Evolutionary conservation across 2,888 invertebrate species (phyloP).

Genomic region (Ophion obscuratus): DNA sequence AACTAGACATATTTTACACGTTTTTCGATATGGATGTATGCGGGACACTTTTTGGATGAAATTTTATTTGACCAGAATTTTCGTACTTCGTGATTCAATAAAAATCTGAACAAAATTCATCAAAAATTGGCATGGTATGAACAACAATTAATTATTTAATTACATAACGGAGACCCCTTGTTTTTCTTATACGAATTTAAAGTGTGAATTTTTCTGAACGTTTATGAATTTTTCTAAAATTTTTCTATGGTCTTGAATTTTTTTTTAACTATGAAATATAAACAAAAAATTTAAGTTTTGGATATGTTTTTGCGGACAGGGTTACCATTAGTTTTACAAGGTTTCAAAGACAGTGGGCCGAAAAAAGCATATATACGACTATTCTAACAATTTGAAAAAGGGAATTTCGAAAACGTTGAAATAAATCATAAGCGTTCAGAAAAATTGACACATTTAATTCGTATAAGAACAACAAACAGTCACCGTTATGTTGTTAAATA

Average conservation of each 20-base stretch:
- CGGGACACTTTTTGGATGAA: too few relatives aligned
- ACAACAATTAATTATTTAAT: too few relatives aligned
- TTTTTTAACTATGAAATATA: not conserved
- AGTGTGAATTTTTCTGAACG: too few relatives aligned
- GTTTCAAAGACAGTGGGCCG: not conserved
- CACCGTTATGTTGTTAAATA: conserved; percentile 13
- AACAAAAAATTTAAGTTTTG: conserved; percentile 18
- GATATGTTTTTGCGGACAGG: conserved; percentile 25
- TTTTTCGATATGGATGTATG: not conserved
- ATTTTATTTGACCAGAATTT: too few relatives aligned
- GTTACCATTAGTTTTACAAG: not conserved
- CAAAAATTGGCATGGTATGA: too few relatives aligned
- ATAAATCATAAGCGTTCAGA: conserved; percentile 3
- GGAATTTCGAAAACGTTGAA: conserved; percentile 12
- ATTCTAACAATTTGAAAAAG: conserved; percentile 15
- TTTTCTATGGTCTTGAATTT: not conserved
- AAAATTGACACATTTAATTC: conserved; percentile 19
- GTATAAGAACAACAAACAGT: conserved; percentile 16
- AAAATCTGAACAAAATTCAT: too few relatives aligned
- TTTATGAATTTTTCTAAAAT: too few relatives aligned
- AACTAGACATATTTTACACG: not conserved
- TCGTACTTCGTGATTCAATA: too few relatives aligned
- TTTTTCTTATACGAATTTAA: too few relatives aligned
- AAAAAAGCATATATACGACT: not conserved
- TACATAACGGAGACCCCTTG: too few relatives aligned